phyloP scores from a whole-genome alignment of 2,888 invertebrate genomes.

The Ectobius pallidus region DNA sequence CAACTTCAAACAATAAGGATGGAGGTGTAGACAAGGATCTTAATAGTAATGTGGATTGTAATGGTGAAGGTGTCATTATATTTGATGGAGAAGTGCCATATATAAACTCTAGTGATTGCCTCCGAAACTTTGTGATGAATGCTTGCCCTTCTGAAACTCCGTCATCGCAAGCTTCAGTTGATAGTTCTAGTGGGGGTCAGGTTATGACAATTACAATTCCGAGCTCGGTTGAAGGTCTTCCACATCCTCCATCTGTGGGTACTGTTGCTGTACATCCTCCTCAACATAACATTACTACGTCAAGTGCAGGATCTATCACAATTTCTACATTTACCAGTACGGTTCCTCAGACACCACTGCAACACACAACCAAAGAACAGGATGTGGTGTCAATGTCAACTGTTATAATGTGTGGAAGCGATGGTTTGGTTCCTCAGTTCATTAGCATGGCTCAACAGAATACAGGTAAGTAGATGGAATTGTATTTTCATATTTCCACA shows the following conservation, averaged over 20 bases:
- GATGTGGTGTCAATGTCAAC: slow-evolving; percentile 32
- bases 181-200: background rate
- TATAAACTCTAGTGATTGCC: background rate
- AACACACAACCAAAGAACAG: slow-evolving; percentile 18
- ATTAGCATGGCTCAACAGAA: slow-evolving; percentile 7
- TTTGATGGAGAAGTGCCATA: background rate
- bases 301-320: background rate
- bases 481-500: too few relatives aligned
- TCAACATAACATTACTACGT: background rate
- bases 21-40: too few relatives aligned
- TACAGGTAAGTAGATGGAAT: slow-evolving; percentile 18
- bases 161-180: background rate
- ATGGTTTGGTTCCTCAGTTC: background rate
- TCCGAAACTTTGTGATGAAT: background rate
- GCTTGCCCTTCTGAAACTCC: background rate
- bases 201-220: background rate
- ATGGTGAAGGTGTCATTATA: background rate
- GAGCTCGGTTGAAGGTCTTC: background rate
- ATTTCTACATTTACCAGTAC: background rate
- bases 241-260: background rate
- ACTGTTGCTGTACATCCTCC: background rate
- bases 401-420: slow-evolving; percentile 32
- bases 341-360: background rate
- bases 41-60: too few relatives aligned
- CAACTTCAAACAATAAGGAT: too few relatives aligned